phyloP scores from a whole-genome alignment of 1,140 invertebrate species.

The Drosophila arawakana region DNA sequence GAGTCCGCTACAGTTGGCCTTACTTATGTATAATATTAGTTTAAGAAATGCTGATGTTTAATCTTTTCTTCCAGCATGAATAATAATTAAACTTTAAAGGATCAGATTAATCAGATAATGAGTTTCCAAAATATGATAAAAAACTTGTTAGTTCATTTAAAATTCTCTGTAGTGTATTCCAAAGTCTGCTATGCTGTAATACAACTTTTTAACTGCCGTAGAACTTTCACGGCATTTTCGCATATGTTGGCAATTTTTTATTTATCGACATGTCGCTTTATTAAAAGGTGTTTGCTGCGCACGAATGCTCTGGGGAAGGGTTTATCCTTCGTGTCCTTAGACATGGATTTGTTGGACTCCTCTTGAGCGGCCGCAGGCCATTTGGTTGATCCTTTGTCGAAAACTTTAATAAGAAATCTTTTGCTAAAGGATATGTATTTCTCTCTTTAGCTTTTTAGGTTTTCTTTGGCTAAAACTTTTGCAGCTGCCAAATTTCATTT shows the following conservation, averaged over 20 bases:
- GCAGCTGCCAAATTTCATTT: slow-evolving; percentile 46
- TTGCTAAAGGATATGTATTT: slow-evolving; percentile 34
- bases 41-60: too few relatives aligned
- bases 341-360: too few relatives aligned
- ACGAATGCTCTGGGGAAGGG: slow-evolving; percentile 14
- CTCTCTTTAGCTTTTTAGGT: neutral
- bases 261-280: slow-evolving; percentile 67
- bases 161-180: slow-evolving; percentile 10
- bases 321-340: neutral
- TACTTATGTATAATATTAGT: too few relatives aligned
- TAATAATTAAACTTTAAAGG: too few relatives aligned
- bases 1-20: neutral
- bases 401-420: slow-evolving; percentile 54
- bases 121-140: neutral
- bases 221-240: slow-evolving; percentile 50
- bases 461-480: slow-evolving; percentile 21
- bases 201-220: slow-evolving; percentile 14
- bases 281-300: slow-evolving; percentile 67
- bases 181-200: neutral
- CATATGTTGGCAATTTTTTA: slow-evolving; percentile 79
- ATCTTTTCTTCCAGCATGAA: too few relatives aligned
- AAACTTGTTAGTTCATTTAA: neutral
- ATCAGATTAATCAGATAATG: too few relatives aligned
- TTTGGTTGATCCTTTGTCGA: slow-evolving; percentile 29
- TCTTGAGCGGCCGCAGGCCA: slow-evolving; percentile 20